Evolutionary conservation across 2,797 vertebrate species (phyloP), one percentile per base, ranked within the genome.

Genomic region (Dryobates pubescens): DNA sequence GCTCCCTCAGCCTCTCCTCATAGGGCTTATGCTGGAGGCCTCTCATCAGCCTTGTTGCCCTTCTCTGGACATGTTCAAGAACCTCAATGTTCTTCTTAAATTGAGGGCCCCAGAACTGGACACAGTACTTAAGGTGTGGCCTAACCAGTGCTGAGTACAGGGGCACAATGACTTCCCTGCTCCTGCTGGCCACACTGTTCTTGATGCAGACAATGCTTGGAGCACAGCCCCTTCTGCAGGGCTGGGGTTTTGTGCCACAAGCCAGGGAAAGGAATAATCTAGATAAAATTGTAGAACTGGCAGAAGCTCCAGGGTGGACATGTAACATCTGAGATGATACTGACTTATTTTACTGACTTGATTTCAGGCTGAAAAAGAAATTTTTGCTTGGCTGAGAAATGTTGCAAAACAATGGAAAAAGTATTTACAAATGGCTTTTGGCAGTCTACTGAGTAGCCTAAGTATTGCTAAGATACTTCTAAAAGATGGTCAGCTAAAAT

Each of bases 171-270:
- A 38, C 38, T 38, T 38, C 12, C 38, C 38, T 38, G 38, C 38
- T 38, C 38, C 38, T 38, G 11, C 38, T 13, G 38, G 38, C 38
- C 38, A 38, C 38, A 38, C 38, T 38, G 38, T 38, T 38, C 38
- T 38, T 38, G 38, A 38, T 38, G 38, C 11, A 38, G 47, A 47
- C 41, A 72, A 9, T 0, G 1, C 17, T 14, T 1, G 3, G 45
- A 2, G 17, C 17, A 12, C 38, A 62, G 59, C 15, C 72, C 11
- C 61, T 70, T 65, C 65, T 54, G 62, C 27, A 41, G 41, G 41
- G 54, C 41, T 5, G 1, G 22, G 32, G 19, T 80, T 72, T 58
- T 5, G 12, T 23, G 47, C 18, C 43, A 30, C 17, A 49, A 43
- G 36, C 22, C 22, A 64, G 63, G 63, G 32, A 68, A 64, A 61